Percentiles rank a stretch among this genome's conserved stretches.
phyloP scores from a whole-genome alignment of 2,797 vertebrate species.

The Distichodus sexfasciatus region DNA sequence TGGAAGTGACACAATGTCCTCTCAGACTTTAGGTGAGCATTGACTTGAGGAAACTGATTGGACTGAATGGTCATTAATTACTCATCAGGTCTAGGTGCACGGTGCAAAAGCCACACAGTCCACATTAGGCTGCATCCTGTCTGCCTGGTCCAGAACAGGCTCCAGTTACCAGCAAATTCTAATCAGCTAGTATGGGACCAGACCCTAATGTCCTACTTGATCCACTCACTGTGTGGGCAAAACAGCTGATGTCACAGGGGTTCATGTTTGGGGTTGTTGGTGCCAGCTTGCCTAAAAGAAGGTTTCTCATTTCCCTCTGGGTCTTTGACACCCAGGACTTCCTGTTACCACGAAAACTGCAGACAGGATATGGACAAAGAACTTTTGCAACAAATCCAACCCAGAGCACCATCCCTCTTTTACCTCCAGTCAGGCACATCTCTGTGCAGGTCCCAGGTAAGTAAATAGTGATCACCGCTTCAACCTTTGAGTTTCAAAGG shows the following conservation, averaged over 20 bases:
- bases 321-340: conserved; percentile 65
- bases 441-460: conserved; percentile 61
- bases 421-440: conserved; percentile 64
- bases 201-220: neutral
- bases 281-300: conserved; percentile 27
- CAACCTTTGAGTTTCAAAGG: too few relatives aligned
- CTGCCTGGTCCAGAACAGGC: neutral
- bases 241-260: conserved; percentile 23
- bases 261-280: conserved; percentile 1
- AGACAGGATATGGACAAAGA: conserved; percentile 46
- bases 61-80: conserved; percentile 19
- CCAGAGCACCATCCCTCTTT: conserved; percentile 47
- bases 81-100: conserved; percentile 1
- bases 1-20: neutral
- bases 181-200: conserved; percentile 25
- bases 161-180: conserved; percentile 21
- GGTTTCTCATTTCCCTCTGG: conserved; percentile 20
- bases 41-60: conserved; percentile 15
- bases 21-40: neutral
- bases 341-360: conserved; percentile 66
- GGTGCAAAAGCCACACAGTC: conserved; percentile 13
- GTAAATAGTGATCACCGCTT: too few relatives aligned
- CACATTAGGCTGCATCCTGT: conserved; percentile 22
- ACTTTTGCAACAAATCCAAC: conserved; percentile 26
- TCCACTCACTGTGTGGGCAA: conserved; percentile 27